Base-by-base conservation (phyloP, 2,888 invertebrate genomes). In the Diabrotica balteata region DNA sequence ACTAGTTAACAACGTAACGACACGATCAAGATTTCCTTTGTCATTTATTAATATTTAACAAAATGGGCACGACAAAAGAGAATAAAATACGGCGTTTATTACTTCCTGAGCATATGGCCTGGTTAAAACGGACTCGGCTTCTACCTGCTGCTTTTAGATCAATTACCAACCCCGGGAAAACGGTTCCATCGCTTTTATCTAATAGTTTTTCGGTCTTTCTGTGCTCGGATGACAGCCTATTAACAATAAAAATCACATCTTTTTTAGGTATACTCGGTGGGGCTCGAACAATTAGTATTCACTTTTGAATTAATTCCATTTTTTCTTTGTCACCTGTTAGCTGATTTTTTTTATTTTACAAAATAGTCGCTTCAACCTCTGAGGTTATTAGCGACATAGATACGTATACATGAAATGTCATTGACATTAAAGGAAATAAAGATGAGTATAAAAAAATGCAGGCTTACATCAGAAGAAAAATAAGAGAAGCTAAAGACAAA, bases 41-140 rank as follows among this genome's bases (percentile, higher is more conserved):
- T 82, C 82, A 82, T 81, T 82, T 82, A 82, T 82, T 83, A 83
- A 82, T 83, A 82, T 81, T 81, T 82, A 80, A 80, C 77, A 77
- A 80, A 82, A 82, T 80, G 73, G 75, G 73, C 80, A 78, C 77
- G 78, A 80, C 79, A 79, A 81, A 80, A 79, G 80, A 77, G 80
- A 79, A 80, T 80, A 80, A 80, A 80, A 80, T 80, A 80, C 79
- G 76, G 75, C 77, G 78, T 79, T 80, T 74, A 73, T 79, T 77
- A 76, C 78, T 81, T 81, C 81, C 81, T 81, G 81, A 76, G 77
- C 82, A 81, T 79, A 82, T 82, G 81, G 80, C 71, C 73, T 73
- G 75, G 70, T 73, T 57, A 17, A 67, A 32, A 32, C 32, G 4
- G 32, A 32, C 32, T 32, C 32, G 32, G 32, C 32, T 80, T 80